Conservation (phyloP, 2,113 vertebrate genomes). For the Pteropus alecto region DNA sequence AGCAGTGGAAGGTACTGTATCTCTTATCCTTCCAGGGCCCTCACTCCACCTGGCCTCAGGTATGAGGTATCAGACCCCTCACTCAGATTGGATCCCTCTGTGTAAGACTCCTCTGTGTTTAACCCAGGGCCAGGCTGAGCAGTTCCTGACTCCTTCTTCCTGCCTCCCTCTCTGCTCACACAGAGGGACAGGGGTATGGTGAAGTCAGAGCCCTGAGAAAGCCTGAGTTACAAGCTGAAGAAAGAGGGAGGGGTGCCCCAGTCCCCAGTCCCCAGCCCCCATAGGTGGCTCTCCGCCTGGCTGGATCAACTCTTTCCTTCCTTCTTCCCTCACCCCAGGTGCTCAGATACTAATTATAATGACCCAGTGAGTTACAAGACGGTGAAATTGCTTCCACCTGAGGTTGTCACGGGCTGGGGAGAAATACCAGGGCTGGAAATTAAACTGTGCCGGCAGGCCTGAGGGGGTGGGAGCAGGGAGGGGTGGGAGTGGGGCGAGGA, state of each 20-base stretch:
- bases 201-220: background rate
- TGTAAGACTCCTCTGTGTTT: background rate
- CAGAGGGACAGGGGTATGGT: background rate
- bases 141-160: background rate
- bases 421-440: slow-evolving; percentile 77
- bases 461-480: slow-evolving; percentile 48
- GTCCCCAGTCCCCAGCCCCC: background rate
- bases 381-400: slow-evolving; percentile 78
- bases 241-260: background rate
- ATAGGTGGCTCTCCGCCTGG: slow-evolving; percentile 43
- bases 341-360: slow-evolving; percentile 75
- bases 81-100: background rate
- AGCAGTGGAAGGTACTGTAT: background rate
- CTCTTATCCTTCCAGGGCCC: background rate
- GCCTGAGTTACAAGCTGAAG: background rate
- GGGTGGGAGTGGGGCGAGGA: background rate
- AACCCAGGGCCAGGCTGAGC: background rate
- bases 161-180: background rate
- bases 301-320: slow-evolving; percentile 53
- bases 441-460: slow-evolving; percentile 72
- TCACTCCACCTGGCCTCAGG: background rate
- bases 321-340: slow-evolving; percentile 67
- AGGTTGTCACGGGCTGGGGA: slow-evolving; percentile 69
- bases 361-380: slow-evolving; percentile 77
- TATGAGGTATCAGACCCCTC: background rate